These are phyloP conservation scores for Oreohelix idahoensis DNA, from an alignment of 1,140 invertebrate genomes.

Conservation along the genomic window DNA sequence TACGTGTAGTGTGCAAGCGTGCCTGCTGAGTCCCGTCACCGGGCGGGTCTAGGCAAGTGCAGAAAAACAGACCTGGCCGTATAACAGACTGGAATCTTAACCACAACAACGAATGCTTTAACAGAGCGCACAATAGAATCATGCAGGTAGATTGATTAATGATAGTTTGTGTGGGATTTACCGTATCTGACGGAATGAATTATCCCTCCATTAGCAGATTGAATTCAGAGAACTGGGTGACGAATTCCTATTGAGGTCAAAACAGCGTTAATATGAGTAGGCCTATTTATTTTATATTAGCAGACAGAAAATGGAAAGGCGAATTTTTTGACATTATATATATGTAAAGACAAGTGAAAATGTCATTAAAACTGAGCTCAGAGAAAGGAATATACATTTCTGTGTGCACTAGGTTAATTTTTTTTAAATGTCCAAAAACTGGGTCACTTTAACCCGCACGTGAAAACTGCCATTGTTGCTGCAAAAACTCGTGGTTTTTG, in stretches of 20 bases:
- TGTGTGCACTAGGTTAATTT: too few species aligned
- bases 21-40: background rate
- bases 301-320: background rate
- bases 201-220: background rate
- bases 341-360: too few species aligned
- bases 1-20: background rate
- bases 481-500: too few species aligned
- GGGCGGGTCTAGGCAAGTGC: background rate
- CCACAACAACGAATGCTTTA: background rate
- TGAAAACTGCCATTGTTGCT: too few species aligned
- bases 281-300: too few species aligned
- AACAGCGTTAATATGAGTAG: background rate
- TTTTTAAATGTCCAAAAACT: too few species aligned
- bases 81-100: background rate
- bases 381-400: too few species aligned
- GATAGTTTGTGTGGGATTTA: background rate
- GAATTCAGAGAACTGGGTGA: background rate
- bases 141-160: background rate
- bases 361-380: too few species aligned
- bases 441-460: too few species aligned
- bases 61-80: background rate
- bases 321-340: too few species aligned
- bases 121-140: background rate
- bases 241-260: background rate
- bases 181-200: background rate